Conservation (phyloP, 2,888 invertebrate species). For the Meghimatium bilineatum region DNA sequence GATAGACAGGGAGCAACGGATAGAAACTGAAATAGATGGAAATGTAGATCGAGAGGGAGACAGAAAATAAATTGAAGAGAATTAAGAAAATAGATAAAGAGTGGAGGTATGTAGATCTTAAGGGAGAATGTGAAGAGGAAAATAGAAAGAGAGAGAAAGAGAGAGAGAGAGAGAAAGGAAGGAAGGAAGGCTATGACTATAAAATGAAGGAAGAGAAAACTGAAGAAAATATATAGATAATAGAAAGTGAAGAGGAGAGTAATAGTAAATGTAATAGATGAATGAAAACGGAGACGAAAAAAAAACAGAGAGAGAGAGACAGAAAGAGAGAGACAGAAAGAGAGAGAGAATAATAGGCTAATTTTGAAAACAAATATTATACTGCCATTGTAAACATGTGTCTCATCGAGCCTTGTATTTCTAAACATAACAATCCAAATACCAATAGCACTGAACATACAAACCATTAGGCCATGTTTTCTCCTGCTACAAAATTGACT, state of each 20-base stretch:
- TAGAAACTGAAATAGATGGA: not conserved
- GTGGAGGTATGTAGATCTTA: too few relatives aligned
- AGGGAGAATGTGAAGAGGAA: not conserved
- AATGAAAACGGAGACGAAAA: too few relatives aligned
- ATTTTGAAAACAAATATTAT: not conserved
- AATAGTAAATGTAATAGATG: too few relatives aligned
- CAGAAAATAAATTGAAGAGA: too few relatives aligned
- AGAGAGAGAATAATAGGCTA: not conserved
- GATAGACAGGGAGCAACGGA: not conserved
- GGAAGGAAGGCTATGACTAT: not conserved
- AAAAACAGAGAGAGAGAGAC: too few relatives aligned
- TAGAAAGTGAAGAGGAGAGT: too few relatives aligned
- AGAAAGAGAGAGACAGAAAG: not conserved
- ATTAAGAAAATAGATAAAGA: too few relatives aligned
- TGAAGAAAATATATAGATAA: constrained; percentile 3
- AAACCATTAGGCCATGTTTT: not conserved
- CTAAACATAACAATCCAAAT: not conserved
- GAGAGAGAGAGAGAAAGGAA: not conserved
- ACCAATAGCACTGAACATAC: not conserved
- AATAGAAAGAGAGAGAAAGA: not conserved
- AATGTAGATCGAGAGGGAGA: too few relatives aligned
- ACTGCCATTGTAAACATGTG: not conserved
- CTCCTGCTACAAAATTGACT: not conserved
- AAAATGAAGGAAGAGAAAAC: not conserved
- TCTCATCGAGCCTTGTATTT: not conserved